phyloP scores from a whole-genome alignment of 2,797 vertebrate species.

The Eleutherodactylus coqui region DNA sequence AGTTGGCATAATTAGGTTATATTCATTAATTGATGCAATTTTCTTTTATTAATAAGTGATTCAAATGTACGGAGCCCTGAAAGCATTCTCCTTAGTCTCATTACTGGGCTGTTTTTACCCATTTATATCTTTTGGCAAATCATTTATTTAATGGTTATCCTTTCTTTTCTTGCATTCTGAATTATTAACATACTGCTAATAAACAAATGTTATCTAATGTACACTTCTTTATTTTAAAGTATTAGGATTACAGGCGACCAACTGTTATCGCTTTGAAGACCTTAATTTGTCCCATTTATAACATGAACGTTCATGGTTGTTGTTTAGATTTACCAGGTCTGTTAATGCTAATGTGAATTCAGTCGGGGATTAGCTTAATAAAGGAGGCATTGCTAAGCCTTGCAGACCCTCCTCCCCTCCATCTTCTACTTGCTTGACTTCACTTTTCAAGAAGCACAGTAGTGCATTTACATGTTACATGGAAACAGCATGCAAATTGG shows the following conservation, averaged over 20 bases:
- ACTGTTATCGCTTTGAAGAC: neutral
- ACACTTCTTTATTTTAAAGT: neutral
- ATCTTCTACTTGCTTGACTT: neutral
- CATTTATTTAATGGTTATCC: constrained; percentile 35
- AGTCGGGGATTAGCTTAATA: neutral
- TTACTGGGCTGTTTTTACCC: constrained; percentile 18
- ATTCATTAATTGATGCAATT: constrained; percentile 45
- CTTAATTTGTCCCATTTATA: neutral
- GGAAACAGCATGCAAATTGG: too few species aligned
- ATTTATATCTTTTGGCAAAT: constrained; percentile 35
- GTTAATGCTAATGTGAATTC: neutral
- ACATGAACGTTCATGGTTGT: neutral
- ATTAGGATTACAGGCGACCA: neutral
- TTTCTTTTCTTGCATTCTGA: neutral
- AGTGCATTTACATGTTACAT: too few species aligned
- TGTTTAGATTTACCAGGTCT: neutral
- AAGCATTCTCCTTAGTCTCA: constrained; percentile 32
- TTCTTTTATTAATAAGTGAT: constrained; percentile 45
- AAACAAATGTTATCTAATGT: neutral
- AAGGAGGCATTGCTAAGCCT: neutral
- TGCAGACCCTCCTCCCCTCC: neutral
- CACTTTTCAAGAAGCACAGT: too few species aligned
- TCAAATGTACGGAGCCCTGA: constrained; percentile 7
- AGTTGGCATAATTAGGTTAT: constrained; percentile 34
- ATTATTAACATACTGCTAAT: neutral